phyloP scores from a whole-genome alignment of 2,113 vertebrate species.

The Crotalus horridus region DNA sequence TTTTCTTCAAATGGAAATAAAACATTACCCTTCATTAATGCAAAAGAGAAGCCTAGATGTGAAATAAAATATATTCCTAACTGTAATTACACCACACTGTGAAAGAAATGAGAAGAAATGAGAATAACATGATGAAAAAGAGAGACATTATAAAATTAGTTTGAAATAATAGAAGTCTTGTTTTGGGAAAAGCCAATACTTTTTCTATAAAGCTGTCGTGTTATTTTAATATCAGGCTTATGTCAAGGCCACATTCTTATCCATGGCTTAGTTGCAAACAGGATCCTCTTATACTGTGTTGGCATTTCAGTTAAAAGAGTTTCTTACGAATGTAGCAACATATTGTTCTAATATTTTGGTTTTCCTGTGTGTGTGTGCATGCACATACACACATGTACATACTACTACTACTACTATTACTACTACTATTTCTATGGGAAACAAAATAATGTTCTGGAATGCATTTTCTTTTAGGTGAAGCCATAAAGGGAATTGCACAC shows the following conservation, averaged over 20 bases:
- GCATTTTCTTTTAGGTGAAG: not conserved
- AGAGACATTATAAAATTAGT: not conserved
- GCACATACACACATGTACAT: not conserved
- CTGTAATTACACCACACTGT: not conserved
- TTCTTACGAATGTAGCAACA: not conserved
- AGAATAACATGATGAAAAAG: not conserved
- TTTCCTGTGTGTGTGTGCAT: not conserved
- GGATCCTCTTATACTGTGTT: not conserved
- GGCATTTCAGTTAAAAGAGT: not conserved
- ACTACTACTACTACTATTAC: not conserved
- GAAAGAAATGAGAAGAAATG: not conserved
- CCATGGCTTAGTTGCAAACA: slow-evolving; percentile 20
- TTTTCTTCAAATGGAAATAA: not conserved
- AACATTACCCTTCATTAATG: not conserved
- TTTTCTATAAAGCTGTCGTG: slow-evolving; percentile 25
- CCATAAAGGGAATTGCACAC: not conserved
- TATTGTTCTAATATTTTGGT: not conserved
- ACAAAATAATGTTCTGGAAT: not conserved
- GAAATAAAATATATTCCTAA: not conserved
- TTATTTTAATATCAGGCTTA: slow-evolving; percentile 41
- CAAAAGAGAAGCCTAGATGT: not conserved
- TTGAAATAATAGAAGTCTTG: not conserved
- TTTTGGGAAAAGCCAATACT: slow-evolving; percentile 5
- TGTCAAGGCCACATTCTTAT: slow-evolving; percentile 21
- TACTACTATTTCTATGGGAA: not conserved